Evolutionary conservation across 2,888 invertebrate genomes (phyloP).

Genomic region (Agrotis puta): DNA sequence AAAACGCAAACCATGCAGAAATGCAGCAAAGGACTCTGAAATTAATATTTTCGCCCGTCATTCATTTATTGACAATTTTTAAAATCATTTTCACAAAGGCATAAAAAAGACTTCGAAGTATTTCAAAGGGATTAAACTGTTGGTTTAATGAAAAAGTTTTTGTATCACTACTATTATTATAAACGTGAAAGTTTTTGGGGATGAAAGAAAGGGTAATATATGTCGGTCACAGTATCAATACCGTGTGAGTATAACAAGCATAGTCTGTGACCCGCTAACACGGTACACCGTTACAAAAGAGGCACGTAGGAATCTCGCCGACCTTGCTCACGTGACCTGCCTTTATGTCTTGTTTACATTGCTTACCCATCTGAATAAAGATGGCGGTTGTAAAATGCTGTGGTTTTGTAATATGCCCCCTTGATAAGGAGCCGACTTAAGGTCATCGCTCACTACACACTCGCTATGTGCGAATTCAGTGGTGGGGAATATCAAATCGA

Average conservation of each 20-base stretch:
- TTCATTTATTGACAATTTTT: slow-evolving; percentile 20
- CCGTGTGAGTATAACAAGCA: slow-evolving; percentile 23
- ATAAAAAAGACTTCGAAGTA: background rate
- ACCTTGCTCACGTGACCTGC: slow-evolving; percentile 64
- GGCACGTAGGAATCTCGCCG: slow-evolving; percentile 69
- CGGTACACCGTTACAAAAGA: slow-evolving; percentile 58
- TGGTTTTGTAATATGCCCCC: no score
- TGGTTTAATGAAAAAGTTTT: no score
- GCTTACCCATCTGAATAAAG: slow-evolving; percentile 61
- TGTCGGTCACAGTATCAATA: slow-evolving; percentile 16
- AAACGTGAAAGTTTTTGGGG: no score
- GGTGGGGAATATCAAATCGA: no score
- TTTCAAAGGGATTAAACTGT: background rate
- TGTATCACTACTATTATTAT: no score
- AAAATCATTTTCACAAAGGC: slow-evolving; percentile 1
- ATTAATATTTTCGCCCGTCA: slow-evolving; percentile 10
- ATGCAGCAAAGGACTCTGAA: slow-evolving; percentile 1
- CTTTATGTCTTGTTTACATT: slow-evolving; percentile 64
- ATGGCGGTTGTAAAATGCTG: slow-evolving; percentile 28
- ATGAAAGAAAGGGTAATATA: no score
- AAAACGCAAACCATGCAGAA: slow-evolving; percentile 25
- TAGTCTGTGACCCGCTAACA: slow-evolving; percentile 48
- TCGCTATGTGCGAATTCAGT: no score
- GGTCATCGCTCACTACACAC: no score
- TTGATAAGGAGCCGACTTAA: no score